These are phyloP conservation scores for Ferdinandea cuprea DNA, from an alignment of 2,888 invertebrate species.

Conservation along the genomic window DNA sequence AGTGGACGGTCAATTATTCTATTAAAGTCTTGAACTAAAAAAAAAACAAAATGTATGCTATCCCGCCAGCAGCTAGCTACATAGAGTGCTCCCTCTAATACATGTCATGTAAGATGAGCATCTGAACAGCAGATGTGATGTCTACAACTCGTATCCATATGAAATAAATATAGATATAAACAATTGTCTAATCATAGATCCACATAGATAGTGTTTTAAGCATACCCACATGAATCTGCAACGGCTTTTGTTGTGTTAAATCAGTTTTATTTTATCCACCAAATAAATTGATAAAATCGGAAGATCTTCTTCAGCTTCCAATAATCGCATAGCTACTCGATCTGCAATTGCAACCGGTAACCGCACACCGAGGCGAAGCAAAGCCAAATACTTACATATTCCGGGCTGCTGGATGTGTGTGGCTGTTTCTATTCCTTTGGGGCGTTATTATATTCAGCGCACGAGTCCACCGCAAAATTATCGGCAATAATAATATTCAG, in stretches of 20 bases:
- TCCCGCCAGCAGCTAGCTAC: constrained; percentile 1
- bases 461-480: constrained; percentile 18
- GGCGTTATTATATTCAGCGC: constrained; percentile 20
- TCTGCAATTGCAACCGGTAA: not conserved
- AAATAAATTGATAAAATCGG: constrained; percentile 50
- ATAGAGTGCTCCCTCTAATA: constrained; percentile 7
- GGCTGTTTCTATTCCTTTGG: constrained; percentile 29
- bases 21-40: constrained; percentile 74
- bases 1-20: constrained; percentile 74
- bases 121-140: constrained; percentile 42
- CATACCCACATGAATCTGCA: constrained; percentile 60
- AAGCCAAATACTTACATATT: not conserved
- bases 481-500: constrained; percentile 30
- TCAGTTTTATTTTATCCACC: not conserved
- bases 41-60: constrained; percentile 48
- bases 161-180: constrained; percentile 55
- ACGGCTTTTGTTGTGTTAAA: constrained; percentile 5
- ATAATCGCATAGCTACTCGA: constrained; percentile 4
- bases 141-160: constrained; percentile 49
- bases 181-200: constrained; percentile 70
- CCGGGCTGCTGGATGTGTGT: constrained; percentile 14
- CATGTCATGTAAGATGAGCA: too few relatives aligned
- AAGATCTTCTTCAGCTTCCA: constrained; percentile 31
- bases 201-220: constrained; percentile 33
- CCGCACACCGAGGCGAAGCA: not conserved